Conservation (phyloP, 2,888 invertebrate genomes). For the Pristionchus entomophagus region DNA sequence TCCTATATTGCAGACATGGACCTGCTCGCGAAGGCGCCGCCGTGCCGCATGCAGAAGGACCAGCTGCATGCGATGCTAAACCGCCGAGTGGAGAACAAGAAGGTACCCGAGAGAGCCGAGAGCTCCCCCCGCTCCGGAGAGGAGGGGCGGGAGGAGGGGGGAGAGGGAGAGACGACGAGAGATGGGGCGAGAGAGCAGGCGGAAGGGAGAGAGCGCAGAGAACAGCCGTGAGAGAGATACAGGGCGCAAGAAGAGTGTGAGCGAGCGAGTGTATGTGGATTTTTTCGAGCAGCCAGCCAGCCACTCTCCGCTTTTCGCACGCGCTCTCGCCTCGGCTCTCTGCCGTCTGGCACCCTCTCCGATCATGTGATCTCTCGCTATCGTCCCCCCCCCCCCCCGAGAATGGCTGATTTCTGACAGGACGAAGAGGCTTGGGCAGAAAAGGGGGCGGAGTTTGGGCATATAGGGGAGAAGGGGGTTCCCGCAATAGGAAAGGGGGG, state of each 20-base stretch:
- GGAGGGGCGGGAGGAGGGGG: neutral
- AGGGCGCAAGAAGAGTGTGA: neutral
- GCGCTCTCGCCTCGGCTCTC: neutral
- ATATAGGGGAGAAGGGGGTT: neutral
- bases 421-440: neutral
- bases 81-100: neutral
- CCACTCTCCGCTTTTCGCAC: neutral
- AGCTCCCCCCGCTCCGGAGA: too few relatives aligned
- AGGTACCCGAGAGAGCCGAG: neutral
- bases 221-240: neutral
- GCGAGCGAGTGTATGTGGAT: neutral
- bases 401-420: neutral
- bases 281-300: neutral
- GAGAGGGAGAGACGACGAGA: neutral
- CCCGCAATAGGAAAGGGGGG: neutral
- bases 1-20: neutral
- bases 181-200: neutral
- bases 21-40: neutral
- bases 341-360: neutral
- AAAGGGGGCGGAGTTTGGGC: neutral
- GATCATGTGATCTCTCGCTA: neutral
- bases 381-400: too few relatives aligned
- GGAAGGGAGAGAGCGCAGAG: neutral
- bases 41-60: conserved; percentile 5
- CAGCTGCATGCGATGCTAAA: neutral